A percentile compares a stretch with the other conserved stretches of the same genome.
These are phyloP conservation scores for Drosophila repletoides DNA, from an alignment of 1,140 invertebrate genomes.

Conservation along the genomic window DNA sequence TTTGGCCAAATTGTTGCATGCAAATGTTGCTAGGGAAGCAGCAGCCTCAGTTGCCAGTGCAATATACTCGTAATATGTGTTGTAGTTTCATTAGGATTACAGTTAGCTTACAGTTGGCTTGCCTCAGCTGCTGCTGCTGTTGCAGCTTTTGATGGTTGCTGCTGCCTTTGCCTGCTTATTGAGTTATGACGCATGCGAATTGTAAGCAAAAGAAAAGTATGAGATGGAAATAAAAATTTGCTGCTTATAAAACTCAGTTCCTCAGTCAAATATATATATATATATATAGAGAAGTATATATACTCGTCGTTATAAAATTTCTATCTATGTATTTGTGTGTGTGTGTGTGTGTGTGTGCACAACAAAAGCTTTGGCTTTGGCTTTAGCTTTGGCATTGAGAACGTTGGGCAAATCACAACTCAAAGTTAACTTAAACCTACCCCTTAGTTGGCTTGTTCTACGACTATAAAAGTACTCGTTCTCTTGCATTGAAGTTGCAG, in stretches of 20 bases:
- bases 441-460: conserved; percentile 41
- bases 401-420: conserved; percentile 61
- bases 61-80: conserved; percentile 53
- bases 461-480: too few species aligned
- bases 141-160: conserved; percentile 20
- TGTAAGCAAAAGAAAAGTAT: conserved; percentile 57
- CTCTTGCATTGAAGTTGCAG: conserved; percentile 75
- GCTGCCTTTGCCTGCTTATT: conserved; percentile 58
- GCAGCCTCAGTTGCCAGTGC: not conserved
- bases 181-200: conserved; percentile 79
- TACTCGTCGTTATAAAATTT: conserved; percentile 47
- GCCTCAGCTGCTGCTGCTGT: conserved; percentile 6
- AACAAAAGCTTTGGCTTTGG: conserved; percentile 75
- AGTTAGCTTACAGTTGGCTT: conserved; percentile 66
- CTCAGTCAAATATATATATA: conserved; percentile 22
- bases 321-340: conserved; percentile 19
- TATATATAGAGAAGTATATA: too few species aligned
- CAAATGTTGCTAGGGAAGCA: conserved; percentile 51
- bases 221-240: conserved; percentile 70
- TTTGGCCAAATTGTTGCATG: conserved; percentile 78
- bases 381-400: conserved; percentile 48
- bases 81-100: conserved; percentile 82
- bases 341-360: conserved; percentile 44
- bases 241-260: conserved; percentile 76
- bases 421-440: conserved; percentile 51